These are phyloP conservation scores for Andrena dorsata DNA, from an alignment of 2,888 invertebrate genomes.

Conservation along the genomic window DNA sequence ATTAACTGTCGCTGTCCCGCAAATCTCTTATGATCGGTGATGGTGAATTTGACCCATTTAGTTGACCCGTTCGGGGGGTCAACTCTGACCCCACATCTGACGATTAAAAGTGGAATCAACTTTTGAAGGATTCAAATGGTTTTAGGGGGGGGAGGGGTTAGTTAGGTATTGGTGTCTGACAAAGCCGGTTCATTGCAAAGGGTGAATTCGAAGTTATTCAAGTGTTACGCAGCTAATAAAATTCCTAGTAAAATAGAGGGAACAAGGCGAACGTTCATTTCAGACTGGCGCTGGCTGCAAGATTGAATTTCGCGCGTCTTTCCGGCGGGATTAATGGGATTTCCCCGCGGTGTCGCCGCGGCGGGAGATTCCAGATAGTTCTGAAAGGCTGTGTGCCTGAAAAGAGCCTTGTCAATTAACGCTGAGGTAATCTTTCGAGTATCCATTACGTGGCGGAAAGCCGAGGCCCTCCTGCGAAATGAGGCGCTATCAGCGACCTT, in stretches of 20 bases:
- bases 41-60: too few relatives aligned
- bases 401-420: slow-evolving; percentile 80
- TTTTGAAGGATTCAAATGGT: background rate
- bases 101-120: background rate
- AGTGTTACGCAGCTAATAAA: background rate
- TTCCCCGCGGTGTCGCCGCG: slow-evolving; percentile 27
- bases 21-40: too few relatives aligned
- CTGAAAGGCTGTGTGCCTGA: slow-evolving; percentile 51
- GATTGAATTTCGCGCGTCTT: slow-evolving; percentile 35
- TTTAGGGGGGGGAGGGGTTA: background rate
- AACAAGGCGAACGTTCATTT: background rate
- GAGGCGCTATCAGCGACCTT: slow-evolving; percentile 74
- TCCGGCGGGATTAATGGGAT: slow-evolving; percentile 64
- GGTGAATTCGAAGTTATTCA: too few relatives aligned
- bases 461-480: slow-evolving; percentile 72
- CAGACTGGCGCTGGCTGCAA: background rate
- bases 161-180: background rate
- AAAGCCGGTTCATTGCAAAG: too few relatives aligned
- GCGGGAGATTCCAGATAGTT: slow-evolving; percentile 60
- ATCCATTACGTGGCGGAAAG: slow-evolving; percentile 78
- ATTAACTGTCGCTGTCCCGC: too few relatives aligned
- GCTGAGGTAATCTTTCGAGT: slow-evolving; percentile 81
- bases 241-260: background rate
- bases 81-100: too few relatives aligned
- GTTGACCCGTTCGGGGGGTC: too few relatives aligned